Conservation (phyloP, 2,888 invertebrate species). For the Drosophila paramelanica region DNA sequence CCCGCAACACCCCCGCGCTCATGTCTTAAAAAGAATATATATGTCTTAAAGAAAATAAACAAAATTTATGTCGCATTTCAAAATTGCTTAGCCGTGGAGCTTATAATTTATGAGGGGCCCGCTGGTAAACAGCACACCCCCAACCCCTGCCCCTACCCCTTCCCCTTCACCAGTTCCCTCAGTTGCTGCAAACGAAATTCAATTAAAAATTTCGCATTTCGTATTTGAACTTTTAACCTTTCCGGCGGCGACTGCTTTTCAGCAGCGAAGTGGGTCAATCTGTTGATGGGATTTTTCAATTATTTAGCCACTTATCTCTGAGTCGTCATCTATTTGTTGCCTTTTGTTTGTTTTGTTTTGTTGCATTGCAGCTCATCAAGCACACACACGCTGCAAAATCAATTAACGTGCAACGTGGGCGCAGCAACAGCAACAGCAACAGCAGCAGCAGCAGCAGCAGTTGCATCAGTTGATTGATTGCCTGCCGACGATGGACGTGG, state of each 20-base stretch:
- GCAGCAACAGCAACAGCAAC: constrained; percentile 27
- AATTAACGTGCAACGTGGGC: constrained; percentile 67
- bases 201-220: constrained; percentile 61
- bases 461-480: constrained; percentile 63
- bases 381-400: constrained; percentile 61
- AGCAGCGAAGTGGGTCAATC: constrained; percentile 64
- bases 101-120: constrained; percentile 29
- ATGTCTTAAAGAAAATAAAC: constrained; percentile 20
- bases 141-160: neutral
- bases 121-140: too few species aligned
- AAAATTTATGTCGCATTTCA: constrained; percentile 46
- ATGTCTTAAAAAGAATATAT: constrained; percentile 23
- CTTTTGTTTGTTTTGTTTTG: constrained; percentile 19
- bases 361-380: constrained; percentile 17
- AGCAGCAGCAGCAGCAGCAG: constrained; percentile 1
- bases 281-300: constrained; percentile 65
- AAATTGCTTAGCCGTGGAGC: constrained; percentile 38
- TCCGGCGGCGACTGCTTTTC: constrained; percentile 13
- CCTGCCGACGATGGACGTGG: constrained; percentile 39
- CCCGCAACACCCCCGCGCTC: neutral
- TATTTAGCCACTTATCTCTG: constrained; percentile 61
- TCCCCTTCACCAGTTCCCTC: too few species aligned
- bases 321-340: constrained; percentile 64
- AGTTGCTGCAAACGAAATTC: constrained; percentile 35
- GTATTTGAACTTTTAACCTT: constrained; percentile 68